Conservation (phyloP, 1,140 invertebrate genomes). For the Aphaenogaster rudis region DNA sequence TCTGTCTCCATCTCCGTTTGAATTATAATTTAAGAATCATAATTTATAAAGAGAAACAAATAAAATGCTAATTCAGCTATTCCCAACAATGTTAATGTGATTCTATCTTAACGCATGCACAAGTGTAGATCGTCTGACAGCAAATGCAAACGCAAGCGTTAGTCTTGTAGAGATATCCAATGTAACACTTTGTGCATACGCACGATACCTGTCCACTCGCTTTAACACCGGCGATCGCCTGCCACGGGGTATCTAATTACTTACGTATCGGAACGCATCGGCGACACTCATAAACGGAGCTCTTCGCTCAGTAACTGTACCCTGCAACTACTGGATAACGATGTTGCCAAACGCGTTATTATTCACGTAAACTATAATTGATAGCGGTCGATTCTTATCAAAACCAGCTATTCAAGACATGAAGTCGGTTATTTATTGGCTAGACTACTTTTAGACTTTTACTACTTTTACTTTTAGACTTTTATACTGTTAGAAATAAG, state of each 20-base stretch:
- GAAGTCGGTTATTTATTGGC: not conserved
- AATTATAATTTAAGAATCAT: not conserved
- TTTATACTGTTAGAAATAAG: not conserved
- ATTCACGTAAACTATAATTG: not conserved
- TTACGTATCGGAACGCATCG: not conserved
- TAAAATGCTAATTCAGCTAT: not conserved
- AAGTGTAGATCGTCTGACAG: not conserved
- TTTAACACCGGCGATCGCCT: conserved; percentile 37
- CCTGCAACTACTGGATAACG: conserved; percentile 15
- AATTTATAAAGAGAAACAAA: not conserved
- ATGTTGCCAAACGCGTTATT: not conserved
- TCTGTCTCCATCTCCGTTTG: not conserved
- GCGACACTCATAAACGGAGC: conserved; percentile 7
- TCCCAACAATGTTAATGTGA: not conserved
- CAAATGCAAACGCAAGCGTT: conserved; percentile 19
- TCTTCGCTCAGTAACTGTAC: not conserved
- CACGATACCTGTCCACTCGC: not conserved
- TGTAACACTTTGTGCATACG: conserved; percentile 25
- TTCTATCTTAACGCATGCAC: not conserved
- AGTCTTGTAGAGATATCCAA: conserved; percentile 10
- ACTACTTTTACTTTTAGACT: not conserved
- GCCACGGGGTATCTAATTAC: conserved; percentile 30
- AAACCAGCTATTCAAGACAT: not conserved
- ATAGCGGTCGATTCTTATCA: not conserved
- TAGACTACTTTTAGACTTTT: not conserved